These are phyloP conservation scores for Poicephalus meyeri DNA, from an alignment of 2,113 vertebrate species.

Conservation along the genomic window DNA sequence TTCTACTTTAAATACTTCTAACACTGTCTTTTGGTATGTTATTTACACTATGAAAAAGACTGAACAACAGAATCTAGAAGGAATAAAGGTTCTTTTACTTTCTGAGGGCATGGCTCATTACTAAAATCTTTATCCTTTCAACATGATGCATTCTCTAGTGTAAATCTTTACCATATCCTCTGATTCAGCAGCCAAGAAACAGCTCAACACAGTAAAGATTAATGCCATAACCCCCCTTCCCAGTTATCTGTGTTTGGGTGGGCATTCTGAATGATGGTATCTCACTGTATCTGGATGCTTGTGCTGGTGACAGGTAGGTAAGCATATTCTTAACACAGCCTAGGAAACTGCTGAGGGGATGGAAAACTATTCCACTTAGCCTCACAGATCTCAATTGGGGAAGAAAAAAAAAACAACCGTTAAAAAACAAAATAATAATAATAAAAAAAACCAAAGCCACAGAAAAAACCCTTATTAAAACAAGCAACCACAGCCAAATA, in stretches of 20 bases:
- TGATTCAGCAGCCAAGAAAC: background rate
- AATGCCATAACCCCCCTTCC: background rate
- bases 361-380: background rate
- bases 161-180: background rate
- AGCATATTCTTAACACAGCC: background rate
- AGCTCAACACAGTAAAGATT: background rate
- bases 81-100: background rate
- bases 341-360: conserved; percentile 17
- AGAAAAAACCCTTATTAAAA: background rate
- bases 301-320: background rate
- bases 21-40: background rate
- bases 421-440: background rate
- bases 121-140: background rate
- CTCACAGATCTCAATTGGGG: background rate
- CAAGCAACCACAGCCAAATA: background rate
- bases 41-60: background rate
- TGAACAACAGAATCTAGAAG: background rate
- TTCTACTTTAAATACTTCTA: background rate
- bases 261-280: background rate
- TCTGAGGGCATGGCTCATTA: background rate
- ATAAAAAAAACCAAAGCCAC: background rate
- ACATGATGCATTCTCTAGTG: background rate
- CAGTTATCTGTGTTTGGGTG: background rate
- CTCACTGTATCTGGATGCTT: background rate
- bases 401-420: background rate